These are phyloP conservation scores for Nerophis lumbriciformis DNA, from an alignment of 2,113 vertebrate genomes.

Conservation along the genomic window DNA sequence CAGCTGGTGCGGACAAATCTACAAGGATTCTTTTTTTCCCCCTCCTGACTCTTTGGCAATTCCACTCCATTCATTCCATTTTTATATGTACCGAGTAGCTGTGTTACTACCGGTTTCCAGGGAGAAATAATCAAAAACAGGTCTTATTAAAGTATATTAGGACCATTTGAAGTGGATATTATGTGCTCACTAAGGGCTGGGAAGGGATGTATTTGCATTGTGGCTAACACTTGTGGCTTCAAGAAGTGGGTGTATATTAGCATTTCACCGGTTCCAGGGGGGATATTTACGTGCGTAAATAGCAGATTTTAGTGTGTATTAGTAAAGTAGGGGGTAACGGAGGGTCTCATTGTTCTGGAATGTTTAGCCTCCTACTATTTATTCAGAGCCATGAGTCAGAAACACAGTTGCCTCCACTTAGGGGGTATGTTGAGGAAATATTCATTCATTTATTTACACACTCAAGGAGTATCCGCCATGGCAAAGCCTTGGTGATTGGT, in stretches of 20 bases:
- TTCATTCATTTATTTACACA: constrained; percentile 47
- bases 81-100: constrained; percentile 76
- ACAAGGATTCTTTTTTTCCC: constrained; percentile 56
- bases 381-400: constrained; percentile 50
- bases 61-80: constrained; percentile 65
- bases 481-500: constrained; percentile 40
- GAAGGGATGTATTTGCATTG: constrained; percentile 61
- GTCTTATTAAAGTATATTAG: constrained; percentile 74
- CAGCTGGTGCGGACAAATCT: constrained; percentile 69
- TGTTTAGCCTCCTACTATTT: constrained; percentile 49
- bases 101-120: constrained; percentile 73
- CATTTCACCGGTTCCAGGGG: constrained; percentile 36
- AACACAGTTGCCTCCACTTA: constrained; percentile 56
- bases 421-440: constrained; percentile 59
- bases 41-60: constrained; percentile 65
- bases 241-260: constrained; percentile 40
- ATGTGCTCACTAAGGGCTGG: constrained; percentile 61
- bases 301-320: constrained; percentile 59
- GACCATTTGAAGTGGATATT: constrained; percentile 61
- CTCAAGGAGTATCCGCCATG: constrained; percentile 36
- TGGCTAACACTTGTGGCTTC: constrained; percentile 63
- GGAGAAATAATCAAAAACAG: constrained; percentile 75
- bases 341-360: constrained; percentile 68
- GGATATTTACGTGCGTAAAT: constrained; percentile 40
- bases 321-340: constrained; percentile 58